Percentiles rank a stretch among this genome's conserved stretches.
These are phyloP conservation scores for Dasypus novemcinctus DNA, from an alignment of 2,113 vertebrate genomes.

Conservation along the genomic window DNA sequence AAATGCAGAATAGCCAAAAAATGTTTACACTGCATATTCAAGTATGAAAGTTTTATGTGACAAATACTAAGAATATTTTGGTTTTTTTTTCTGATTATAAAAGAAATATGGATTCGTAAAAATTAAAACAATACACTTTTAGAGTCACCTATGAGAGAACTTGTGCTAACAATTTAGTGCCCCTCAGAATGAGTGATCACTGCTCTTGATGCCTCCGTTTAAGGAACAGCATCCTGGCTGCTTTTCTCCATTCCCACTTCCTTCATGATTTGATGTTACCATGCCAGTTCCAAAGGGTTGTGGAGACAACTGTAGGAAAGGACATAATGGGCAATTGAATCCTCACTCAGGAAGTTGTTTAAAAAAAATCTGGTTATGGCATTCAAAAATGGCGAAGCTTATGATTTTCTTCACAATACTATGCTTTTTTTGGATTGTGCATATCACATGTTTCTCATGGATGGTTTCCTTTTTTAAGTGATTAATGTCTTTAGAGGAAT, in stretches of 20 bases:
- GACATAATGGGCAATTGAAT: not conserved
- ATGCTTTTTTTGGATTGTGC: not conserved
- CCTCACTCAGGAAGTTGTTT: not conserved
- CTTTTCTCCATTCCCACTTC: not conserved
- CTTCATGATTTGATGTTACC: conserved; percentile 6
- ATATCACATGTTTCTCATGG: not conserved
- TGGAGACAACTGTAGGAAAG: not conserved
- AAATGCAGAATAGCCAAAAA: not conserved
- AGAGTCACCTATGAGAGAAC: not conserved
- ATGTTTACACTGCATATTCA: not conserved
- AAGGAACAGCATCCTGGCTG: not conserved
- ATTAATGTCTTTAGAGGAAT: not conserved
- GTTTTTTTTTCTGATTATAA: conserved; percentile 12
- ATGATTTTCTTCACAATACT: not conserved
- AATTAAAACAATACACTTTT: not conserved
- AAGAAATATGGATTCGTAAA: conserved; percentile 13
- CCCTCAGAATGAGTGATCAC: not conserved
- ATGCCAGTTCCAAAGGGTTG: not conserved
- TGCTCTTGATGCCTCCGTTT: not conserved
- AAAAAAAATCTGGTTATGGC: not conserved
- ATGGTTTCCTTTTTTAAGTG: not conserved
- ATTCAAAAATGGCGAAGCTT: not conserved
- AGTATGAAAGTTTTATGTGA: not conserved
- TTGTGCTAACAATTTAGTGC: not conserved
- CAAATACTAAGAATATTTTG: not conserved